Base-by-base conservation (phyloP, 2,888 invertebrate genomes). In the Oscheius sp. region DNA sequence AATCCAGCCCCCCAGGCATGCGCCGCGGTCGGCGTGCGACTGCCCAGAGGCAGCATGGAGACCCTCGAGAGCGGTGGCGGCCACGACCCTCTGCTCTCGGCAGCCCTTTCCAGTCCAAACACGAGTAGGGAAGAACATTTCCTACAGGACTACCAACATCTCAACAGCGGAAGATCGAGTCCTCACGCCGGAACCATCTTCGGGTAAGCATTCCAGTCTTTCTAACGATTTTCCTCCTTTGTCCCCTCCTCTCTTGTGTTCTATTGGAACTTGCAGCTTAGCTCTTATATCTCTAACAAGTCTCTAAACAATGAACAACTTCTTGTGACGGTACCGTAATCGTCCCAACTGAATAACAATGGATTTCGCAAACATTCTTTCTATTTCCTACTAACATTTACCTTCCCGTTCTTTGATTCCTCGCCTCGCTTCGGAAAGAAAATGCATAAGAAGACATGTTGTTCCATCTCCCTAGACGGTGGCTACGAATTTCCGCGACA, bases 21-120 rank as follows among this genome's bases (percentile, higher is more conserved):
- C 62, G 51, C 2, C 33, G 72, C 72, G 72, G 42, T 48, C 29
- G 32, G 72, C 63, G 68, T 29, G 72, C 72, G 72, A 42, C 42
- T 42, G 42, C 42, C 21, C 66, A 63, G 60, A 70, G 70, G 47
- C 62, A 57, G 53, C 50, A 77, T 77, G 77, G 77, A 77, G 60
- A 72, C 76, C 60, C 65, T 77, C 51, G 77, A 77, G 60, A 73
- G 74, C 42, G 74, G 74, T 35, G 60, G 53, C 37, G 37, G 60
- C 50, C 73, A 66, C 47, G 80, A 80, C 74, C 80, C 80, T 11
- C 75, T 80, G 11, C 74, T 77, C 37, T 63, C 63, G 33, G 75
- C 75, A 57, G 77, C 76, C 51, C 76, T 77, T 10, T 62, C 68
- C 50, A 72, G 76, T 72, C 75, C 75, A 10, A 48, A 58, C 13